A percentile compares a stretch with the other conserved stretches of the same genome.
Evolutionary conservation across 1,140 invertebrate species (phyloP).

Genomic region (Eciton burchellii): DNA sequence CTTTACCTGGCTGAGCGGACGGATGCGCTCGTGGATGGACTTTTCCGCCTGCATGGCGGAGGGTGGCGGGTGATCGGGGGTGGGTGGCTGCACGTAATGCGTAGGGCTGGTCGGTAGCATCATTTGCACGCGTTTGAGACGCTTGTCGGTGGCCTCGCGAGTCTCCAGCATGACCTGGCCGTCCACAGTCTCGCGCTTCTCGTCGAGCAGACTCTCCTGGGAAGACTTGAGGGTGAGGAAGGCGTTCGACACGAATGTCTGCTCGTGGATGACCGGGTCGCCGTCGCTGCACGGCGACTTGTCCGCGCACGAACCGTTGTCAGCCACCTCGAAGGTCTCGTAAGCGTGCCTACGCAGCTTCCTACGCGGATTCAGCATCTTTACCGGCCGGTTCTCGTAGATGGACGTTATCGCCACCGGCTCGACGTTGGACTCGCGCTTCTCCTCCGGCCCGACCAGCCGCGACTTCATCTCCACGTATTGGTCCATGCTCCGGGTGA

Average conservation of each 20-base stretch:
- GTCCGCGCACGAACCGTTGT: conserved; percentile 80
- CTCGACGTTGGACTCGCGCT: conserved; percentile 84
- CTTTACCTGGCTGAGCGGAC: conserved; percentile 95
- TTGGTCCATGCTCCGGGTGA: conserved; percentile 89
- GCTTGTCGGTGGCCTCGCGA: conserved; percentile 80
- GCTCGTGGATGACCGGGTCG: conserved; percentile 77
- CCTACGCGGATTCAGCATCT: conserved; percentile 90
- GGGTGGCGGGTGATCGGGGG: conserved; percentile 97
- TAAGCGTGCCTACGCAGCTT: conserved; percentile 89
- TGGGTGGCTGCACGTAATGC: conserved; percentile 96
- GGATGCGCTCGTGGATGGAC: conserved; percentile 95
- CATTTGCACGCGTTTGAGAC: conserved; percentile 84
- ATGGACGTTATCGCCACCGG: conserved; percentile 90
- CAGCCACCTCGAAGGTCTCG: conserved; percentile 87
- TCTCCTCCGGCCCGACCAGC: conserved; percentile 84
- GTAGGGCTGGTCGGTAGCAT: conserved; percentile 92
- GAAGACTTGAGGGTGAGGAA: conserved; percentile 88
- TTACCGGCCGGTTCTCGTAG: conserved; percentile 90
- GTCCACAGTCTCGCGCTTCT: conserved; percentile 82
- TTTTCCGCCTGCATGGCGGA: conserved; percentile 95
- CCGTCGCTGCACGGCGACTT: conserved; percentile 85
- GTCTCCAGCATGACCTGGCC: conserved; percentile 77
- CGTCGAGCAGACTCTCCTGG: conserved; percentile 88
- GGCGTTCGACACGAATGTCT: conserved; percentile 87
- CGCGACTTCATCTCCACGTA: conserved; percentile 91